Base-by-base conservation (phyloP, 53 echinoderm and acorn worm species). In the Holothuria leucospilota region DNA sequence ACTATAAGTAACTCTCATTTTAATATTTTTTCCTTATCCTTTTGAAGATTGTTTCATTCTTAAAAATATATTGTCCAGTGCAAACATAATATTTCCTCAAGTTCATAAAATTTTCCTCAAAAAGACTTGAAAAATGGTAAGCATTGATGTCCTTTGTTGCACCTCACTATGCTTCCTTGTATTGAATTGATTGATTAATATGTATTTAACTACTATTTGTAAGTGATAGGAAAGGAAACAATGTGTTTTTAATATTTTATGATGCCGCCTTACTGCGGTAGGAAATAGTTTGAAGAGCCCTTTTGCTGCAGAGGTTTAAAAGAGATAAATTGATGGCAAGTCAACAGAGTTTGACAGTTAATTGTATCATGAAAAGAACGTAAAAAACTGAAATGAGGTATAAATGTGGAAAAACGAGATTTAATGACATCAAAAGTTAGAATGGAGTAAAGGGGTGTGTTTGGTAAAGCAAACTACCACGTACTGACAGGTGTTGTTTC, bases 401-500 rank as follows among this genome's bases (percentile, higher is more conserved):
- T 75, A 51, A 75, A 75, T 75, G 51, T 7, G 52, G 75, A 46
- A 38, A 75, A 75, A 75, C 52, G 75, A 75, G 75, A 75, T 75
- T 75, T 75, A 75, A 75, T 75, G 75, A 75, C 75, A 75, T 75
- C 25, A 75, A 75, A 75, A 75, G 75, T 75, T 75, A 51, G 52
- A 75, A 75, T 40, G n/a, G 75, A 75, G 75, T 24, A 49, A 49
- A 75, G 52, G 75, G 75, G 75, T 52, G 51, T 75, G 75, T 75
- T 56, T 75, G 75, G 51, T 40, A 75, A 52, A 49, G 75, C 51
- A 75, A 75, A 75, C 75, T 46, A 52, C n/a, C 14, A 25, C 25
- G 51, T 75, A 52, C 52, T 75, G 26, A 23, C 75, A 75, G 75
- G 51, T 75, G 75, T 8, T 49, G n/a, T 49, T 75, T 52, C 51